Base-by-base conservation (phyloP, 2,888 invertebrate genomes). In the Trilocha varians region DNA sequence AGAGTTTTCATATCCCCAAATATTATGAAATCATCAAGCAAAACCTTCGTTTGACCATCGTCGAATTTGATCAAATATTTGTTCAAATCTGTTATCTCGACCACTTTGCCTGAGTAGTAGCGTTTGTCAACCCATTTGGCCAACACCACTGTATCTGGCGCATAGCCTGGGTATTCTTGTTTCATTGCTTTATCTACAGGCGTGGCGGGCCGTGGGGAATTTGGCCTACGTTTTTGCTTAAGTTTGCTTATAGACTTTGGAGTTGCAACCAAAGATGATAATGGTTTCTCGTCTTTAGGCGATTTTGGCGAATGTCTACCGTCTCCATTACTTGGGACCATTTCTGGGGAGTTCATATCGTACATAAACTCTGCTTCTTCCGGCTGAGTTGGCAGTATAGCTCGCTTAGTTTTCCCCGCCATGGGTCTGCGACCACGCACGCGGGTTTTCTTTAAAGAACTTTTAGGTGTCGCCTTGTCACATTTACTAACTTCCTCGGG, bases 81-180 rank as follows among this genome's bases (percentile, higher is more conserved):
- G 16, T 87, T 87, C 0, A 79, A 85, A 39, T 88, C 86, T 0
- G 87, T 84, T 38, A 87, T 87, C 50, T 87, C 87, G 8, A 80
- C 65, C 0, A 91, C 88, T 60, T 73, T 87, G 0, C 90, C 91
- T 0, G 91, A 89, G 53, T 91, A 91, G 52, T 90, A 91, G 46
- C 89, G 87, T 54, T 88, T 90, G 58, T 91, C 91, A 0, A 88
- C 87, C 91, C 91, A 91, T 63, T 89, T 89, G 0, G 91, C 91
- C 50, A 91, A 78, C 0, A 90, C 90, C 0, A 78, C 76, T 0
- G 86, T 87, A 4, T 84, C 85, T 0, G 79, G 78, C 0, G 78
- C 59, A 43, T 61, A 73, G 0, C 82, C 83, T 3, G 77, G 70
- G 36, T 78, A 83, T 47, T 85, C 85, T 0, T 57, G 47, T 44